Evolutionary conservation across 2,113 vertebrate genomes (phyloP).

Genomic region (Paramisgurnus dabryanus): DNA sequence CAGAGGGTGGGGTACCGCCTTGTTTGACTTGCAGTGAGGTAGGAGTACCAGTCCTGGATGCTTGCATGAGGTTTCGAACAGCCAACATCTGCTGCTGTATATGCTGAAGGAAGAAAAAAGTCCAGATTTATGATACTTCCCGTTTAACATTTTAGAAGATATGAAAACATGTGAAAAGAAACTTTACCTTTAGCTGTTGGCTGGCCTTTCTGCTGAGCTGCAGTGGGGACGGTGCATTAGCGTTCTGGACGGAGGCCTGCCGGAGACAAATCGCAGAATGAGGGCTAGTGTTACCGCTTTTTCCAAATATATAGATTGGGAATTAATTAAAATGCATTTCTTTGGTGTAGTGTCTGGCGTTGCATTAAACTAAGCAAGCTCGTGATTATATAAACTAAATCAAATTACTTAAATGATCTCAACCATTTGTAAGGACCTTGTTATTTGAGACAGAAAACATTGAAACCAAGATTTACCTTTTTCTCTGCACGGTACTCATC

Average conservation of each 20-base stretch:
- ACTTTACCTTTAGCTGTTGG: slow-evolving; percentile 64
- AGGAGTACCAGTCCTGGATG: neutral
- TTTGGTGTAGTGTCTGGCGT: too few species aligned
- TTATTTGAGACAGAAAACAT: too few species aligned
- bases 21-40: neutral
- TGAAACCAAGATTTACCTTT: slow-evolving; percentile 63
- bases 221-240: neutral
- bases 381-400: too few species aligned
- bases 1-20: neutral
- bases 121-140: neutral
- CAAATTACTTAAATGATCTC: too few species aligned
- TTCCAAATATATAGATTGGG: too few species aligned
- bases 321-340: too few species aligned
- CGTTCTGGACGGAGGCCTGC: slow-evolving; percentile 20
- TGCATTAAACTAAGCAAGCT: too few species aligned
- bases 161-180: neutral
- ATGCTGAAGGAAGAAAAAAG: slow-evolving; percentile 10
- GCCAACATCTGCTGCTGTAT: slow-evolving; percentile 23
- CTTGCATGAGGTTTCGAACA: neutral
- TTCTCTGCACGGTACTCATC: slow-evolving; percentile 95
- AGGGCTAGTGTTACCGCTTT: too few species aligned
- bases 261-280: neutral
- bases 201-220: slow-evolving; percentile 55
- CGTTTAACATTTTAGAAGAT: neutral
- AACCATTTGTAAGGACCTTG: too few species aligned